phyloP scores from a whole-genome alignment of 2,888 invertebrate species.

The Amphimallon solstitiale region DNA sequence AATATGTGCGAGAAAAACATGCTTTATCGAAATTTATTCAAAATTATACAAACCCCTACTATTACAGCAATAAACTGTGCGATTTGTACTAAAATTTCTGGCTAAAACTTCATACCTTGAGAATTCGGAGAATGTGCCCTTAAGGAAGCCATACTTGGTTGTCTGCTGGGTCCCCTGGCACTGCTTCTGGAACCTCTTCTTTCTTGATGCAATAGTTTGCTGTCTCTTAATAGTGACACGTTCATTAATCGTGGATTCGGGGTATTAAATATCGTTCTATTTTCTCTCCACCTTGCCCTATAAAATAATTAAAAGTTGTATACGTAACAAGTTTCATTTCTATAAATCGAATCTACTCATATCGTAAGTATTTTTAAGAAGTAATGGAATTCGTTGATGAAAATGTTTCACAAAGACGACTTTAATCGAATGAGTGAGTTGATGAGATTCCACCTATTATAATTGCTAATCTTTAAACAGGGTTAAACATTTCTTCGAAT shows the following conservation, averaged over 20 bases:
- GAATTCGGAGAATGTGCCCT: conserved; percentile 82
- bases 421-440: too few relatives aligned
- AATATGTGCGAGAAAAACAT: not conserved
- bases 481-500: too few relatives aligned
- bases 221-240: conserved; percentile 83
- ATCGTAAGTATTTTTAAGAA: too few relatives aligned
- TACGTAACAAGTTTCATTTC: not conserved
- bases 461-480: too few relatives aligned
- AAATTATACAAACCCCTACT: too few relatives aligned
- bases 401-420: too few relatives aligned
- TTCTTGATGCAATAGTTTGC: conserved; percentile 81
- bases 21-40: too few relatives aligned
- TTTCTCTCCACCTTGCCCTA: conserved; percentile 92
- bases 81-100: not conserved
- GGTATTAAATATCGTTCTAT: conserved; percentile 92
- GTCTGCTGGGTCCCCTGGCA: conserved; percentile 82
- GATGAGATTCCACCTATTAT: too few relatives aligned
- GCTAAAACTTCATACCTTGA: conserved; percentile 66
- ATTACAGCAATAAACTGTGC: not conserved
- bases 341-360: too few relatives aligned
- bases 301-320: conserved; percentile 51
- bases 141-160: conserved; percentile 86
- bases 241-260: conserved; percentile 95
- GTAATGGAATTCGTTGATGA: too few relatives aligned
- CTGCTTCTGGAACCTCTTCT: conserved; percentile 83